Evolutionary conservation across 2,888 invertebrate genomes (phyloP).

Genomic region (Metellina segmentata): DNA sequence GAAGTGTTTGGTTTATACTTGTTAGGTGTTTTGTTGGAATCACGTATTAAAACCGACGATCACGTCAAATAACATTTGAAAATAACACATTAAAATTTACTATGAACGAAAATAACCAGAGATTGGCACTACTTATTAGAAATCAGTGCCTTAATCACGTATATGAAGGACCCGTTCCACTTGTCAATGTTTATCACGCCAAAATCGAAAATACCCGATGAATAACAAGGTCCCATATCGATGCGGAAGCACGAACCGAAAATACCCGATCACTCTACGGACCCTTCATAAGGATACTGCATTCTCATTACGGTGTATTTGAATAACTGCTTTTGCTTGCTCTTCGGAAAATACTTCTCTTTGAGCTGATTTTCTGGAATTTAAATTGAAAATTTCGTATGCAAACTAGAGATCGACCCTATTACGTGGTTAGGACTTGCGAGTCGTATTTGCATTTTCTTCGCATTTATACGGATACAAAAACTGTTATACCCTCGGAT

Average conservation of each 20-base stretch:
- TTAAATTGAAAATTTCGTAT: conserved; percentile 66
- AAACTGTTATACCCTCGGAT: background rate
- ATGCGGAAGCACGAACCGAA: background rate
- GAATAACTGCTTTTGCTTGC: conserved; percentile 39
- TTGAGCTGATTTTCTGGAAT: conserved; percentile 41
- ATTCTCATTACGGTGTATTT: conserved; percentile 57
- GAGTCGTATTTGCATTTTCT: conserved; percentile 43
- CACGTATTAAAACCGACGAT: too few species aligned
- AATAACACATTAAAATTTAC: too few species aligned
- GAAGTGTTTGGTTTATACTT: too few species aligned
- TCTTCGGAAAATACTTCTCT: conserved; percentile 26
- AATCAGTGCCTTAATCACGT: background rate
- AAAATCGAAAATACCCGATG: background rate
- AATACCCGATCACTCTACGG: background rate
- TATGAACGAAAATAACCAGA: too few species aligned
- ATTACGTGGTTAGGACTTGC: conserved; percentile 14
- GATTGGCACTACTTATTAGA: background rate
- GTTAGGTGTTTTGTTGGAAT: too few species aligned
- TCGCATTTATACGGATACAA: conserved; percentile 23
- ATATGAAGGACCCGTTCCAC: background rate
- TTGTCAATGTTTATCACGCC: background rate
- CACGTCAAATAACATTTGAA: too few species aligned
- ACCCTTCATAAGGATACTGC: background rate
- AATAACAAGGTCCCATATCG: background rate
- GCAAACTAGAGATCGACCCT: conserved; percentile 26